A percentile compares a stretch with the other conserved stretches of the same genome.
Evolutionary conservation across 2,797 vertebrate species (phyloP).

Genomic region (Margarornis squamiger): DNA sequence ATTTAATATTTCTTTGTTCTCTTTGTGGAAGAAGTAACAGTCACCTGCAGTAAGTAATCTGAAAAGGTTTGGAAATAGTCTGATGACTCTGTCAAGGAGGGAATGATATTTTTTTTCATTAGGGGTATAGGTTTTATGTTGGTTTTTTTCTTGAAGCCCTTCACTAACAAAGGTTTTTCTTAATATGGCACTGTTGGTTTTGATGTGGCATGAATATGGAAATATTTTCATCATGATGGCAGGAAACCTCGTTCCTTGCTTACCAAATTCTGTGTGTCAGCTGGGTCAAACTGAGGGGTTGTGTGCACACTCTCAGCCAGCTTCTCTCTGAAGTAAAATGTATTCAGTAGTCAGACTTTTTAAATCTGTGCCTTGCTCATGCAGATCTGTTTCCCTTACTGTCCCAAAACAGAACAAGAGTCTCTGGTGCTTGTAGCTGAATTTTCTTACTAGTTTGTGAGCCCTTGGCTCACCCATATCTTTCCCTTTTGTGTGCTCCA

Average conservation of each 20-base stretch:
- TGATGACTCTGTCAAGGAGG: neutral
- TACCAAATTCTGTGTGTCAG: neutral
- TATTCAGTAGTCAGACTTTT: neutral
- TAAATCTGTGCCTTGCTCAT: neutral
- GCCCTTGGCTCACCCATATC: neutral
- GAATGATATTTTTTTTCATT: neutral
- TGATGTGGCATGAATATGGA: neutral
- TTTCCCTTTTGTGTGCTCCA: neutral
- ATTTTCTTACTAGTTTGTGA: conserved; percentile 11
- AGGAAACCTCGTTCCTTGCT: neutral
- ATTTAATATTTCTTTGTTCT: neutral
- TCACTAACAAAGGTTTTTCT: neutral
- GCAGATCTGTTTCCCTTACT: neutral
- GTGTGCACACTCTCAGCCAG: neutral
- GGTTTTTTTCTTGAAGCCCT: neutral
- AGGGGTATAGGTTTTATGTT: neutral
- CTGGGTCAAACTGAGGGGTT: neutral
- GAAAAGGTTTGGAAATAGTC: neutral
- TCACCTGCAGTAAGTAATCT: neutral
- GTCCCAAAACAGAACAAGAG: neutral
- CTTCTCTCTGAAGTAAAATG: neutral
- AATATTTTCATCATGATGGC: neutral
- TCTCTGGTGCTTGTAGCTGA: neutral
- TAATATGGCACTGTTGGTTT: neutral
- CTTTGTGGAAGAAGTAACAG: neutral